Conservation (phyloP, 2,888 invertebrate genomes). For the Drosophila rellima region DNA sequence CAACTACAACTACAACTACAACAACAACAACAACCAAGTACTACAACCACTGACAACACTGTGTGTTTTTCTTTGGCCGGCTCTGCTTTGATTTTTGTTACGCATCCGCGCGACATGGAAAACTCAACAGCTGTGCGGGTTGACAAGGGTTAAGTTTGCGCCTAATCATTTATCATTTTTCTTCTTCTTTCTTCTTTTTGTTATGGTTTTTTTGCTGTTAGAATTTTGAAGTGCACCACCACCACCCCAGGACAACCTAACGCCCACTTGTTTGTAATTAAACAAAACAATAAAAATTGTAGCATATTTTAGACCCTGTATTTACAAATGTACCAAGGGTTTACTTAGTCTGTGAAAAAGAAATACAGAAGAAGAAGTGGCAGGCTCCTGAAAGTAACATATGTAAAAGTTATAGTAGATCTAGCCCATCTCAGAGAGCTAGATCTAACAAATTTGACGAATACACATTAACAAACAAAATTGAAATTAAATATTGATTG, state of each 20-base stretch:
- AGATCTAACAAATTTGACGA: too few relatives aligned
- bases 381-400: too few relatives aligned
- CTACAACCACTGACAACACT: conserved; percentile 28
- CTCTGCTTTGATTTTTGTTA: conserved; percentile 70
- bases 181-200: neutral
- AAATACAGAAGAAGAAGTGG: too few relatives aligned
- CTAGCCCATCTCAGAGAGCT: too few relatives aligned
- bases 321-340: neutral
- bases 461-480: too few relatives aligned
- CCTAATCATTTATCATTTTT: conserved; percentile 79
- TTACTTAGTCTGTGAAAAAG: neutral
- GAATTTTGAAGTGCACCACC: conserved; percentile 74
- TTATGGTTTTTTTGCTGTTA: conserved; percentile 47
- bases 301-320: conserved; percentile 29
- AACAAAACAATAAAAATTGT: conserved; percentile 73
- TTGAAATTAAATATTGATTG: too few relatives aligned
- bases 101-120: conserved; percentile 58
- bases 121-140: conserved; percentile 73
- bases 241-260: conserved; percentile 19
- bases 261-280: conserved; percentile 74
- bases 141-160: conserved; percentile 69
- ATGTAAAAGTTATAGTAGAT: too few relatives aligned
- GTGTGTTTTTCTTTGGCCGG: conserved; percentile 19
- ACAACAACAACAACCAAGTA: conserved; percentile 1
- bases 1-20: conserved; percentile 23